These are phyloP conservation scores for Peromyscus attwateri DNA, from an alignment of 2,797 vertebrate genomes.

Conservation along the genomic window DNA sequence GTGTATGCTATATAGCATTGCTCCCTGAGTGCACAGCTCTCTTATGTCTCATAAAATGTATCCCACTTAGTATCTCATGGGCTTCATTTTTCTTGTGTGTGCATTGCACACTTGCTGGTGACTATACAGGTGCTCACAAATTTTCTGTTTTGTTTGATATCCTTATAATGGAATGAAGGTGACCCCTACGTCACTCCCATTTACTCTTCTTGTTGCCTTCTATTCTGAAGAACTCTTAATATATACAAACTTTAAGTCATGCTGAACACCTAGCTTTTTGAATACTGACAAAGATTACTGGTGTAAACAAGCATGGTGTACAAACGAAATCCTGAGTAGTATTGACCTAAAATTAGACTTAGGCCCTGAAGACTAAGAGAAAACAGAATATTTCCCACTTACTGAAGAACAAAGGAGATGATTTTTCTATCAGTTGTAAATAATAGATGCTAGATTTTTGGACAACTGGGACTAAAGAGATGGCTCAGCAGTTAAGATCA, in stretches of 20 bases:
- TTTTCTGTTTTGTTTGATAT: conserved; percentile 45
- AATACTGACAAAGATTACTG: conserved; percentile 6
- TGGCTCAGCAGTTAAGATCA: background rate
- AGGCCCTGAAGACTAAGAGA: background rate
- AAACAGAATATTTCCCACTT: background rate
- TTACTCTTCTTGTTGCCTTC: conserved; percentile 10
- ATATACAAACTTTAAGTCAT: conserved; percentile 55
- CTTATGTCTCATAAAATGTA: conserved; percentile 8
- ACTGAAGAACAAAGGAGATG: background rate
- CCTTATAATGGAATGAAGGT: conserved; percentile 3
- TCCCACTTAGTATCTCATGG: conserved; percentile 18
- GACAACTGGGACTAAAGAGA: background rate
- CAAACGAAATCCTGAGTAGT: conserved; percentile 50
- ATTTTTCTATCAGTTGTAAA: conserved; percentile 49
- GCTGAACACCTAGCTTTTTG: conserved; percentile 42
- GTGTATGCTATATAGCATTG: conserved; percentile 31
- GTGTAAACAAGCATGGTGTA: conserved; percentile 10
- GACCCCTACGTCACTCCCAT: background rate
- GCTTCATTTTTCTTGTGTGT: conserved; percentile 12
- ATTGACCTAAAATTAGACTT: conserved; percentile 36
- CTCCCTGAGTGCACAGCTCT: background rate
- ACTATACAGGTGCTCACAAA: background rate
- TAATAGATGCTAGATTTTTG: conserved; percentile 27
- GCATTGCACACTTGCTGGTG: background rate
- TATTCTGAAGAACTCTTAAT: background rate